These are phyloP conservation scores for Lordiphosa stackelbergi DNA, from an alignment of 1,140 invertebrate genomes.

Conservation along the genomic window DNA sequence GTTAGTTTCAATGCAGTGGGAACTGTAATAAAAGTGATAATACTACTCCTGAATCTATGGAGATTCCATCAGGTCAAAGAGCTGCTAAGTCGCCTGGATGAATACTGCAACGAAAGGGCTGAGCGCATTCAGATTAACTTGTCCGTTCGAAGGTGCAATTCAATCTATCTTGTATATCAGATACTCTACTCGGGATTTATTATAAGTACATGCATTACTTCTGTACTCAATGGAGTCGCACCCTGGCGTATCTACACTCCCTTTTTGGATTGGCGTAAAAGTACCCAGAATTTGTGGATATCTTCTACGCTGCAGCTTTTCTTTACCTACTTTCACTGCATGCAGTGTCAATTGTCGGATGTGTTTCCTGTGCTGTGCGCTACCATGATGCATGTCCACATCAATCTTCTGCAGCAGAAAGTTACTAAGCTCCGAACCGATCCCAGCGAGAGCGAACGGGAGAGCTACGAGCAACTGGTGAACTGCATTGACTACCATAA, in stretches of 20 bases:
- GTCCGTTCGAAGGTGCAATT: slow-evolving; percentile 29
- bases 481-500: slow-evolving; percentile 41
- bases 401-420: slow-evolving; percentile 16
- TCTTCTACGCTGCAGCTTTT: slow-evolving; percentile 11
- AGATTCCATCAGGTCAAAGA: slow-evolving; percentile 13
- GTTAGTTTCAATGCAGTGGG: slow-evolving; percentile 27
- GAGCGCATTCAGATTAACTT: slow-evolving; percentile 28
- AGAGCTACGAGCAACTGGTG: slow-evolving; percentile 23
- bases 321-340: slow-evolving; percentile 1
- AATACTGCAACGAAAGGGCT: slow-evolving; percentile 4
- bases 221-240: neutral
- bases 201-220: slow-evolving; percentile 5
- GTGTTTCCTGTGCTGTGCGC: slow-evolving; percentile 21
- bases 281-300: slow-evolving; percentile 9
- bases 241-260: slow-evolving; percentile 43
- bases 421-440: slow-evolving; percentile 28
- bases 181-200: slow-evolving; percentile 18
- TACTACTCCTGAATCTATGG: slow-evolving; percentile 2
- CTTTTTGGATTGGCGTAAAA: slow-evolving; percentile 27
- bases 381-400: slow-evolving; percentile 19
- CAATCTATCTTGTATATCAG: slow-evolving; percentile 21
- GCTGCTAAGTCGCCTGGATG: slow-evolving; percentile 24
- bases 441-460: slow-evolving; percentile 9
- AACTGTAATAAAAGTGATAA: slow-evolving; percentile 12
- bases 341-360: slow-evolving; percentile 21